Base-by-base conservation (phyloP, 2,888 invertebrate genomes). In the Orthosia gothica region DNA sequence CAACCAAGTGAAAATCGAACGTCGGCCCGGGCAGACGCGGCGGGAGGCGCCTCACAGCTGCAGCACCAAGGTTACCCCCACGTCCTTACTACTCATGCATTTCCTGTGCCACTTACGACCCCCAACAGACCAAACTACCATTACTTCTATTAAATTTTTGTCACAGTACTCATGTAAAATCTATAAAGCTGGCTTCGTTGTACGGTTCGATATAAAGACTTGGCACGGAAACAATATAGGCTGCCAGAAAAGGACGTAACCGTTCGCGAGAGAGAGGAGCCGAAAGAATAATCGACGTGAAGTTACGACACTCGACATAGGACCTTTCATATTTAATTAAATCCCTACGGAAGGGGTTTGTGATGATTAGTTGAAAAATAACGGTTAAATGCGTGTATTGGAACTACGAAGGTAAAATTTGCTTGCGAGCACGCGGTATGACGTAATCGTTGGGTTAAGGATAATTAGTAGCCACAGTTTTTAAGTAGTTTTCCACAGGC, bases 1-100 rank as follows among this genome's bases (percentile, higher is more conserved):
- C 96, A 95, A 96, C 96, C 96, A 95, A 96, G 96, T 96, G 95
- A 95, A 95, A 96, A 96, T 96, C 96, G 96, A 96, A 95, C 94
- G 93, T 92, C 94, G 92, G 94, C 95, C 96, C 96, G 96, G 96
- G 95, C 96, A 95, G 94, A 95, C 96, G 96, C 95, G 91, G 90
- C 90, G 89, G 88, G 88, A 88, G 81, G 79, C 82, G 91, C 91
- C 92, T 91, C 92, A 89, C 92, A 89, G 91, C 91, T 94, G 95
- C 94, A 95, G 89, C 93, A 94, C 89, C 95, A 95, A 95, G 95
- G 95, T 95, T 95, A 95, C 90, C 91, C 82, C 89, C 87, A 90
- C 90, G 89, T 90, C 90, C 91, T 89, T 85, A 87, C 89, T 81
- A 90, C 90, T 89, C 90, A 91, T 95, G 94, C 94, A 94, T 90